These are phyloP conservation scores for Melanotaenia boesemani DNA, from an alignment of 2,797 vertebrate genomes.

Conservation along the genomic window DNA sequence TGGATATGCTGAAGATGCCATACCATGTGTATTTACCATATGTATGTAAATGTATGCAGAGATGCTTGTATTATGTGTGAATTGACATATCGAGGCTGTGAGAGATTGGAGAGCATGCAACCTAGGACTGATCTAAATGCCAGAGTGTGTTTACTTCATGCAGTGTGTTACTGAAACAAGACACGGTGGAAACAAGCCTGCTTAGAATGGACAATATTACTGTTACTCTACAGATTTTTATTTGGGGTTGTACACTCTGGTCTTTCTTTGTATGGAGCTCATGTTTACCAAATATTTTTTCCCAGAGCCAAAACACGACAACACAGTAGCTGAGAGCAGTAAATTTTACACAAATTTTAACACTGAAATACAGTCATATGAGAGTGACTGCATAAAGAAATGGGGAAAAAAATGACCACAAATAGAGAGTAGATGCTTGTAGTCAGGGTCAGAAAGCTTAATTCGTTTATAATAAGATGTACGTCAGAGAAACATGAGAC, in stretches of 20 bases:
- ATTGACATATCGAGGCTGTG: conserved; percentile 33
- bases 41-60: conserved; percentile 67
- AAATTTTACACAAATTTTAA: conserved; percentile 16
- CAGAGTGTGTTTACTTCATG: conserved; percentile 48
- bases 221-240: conserved; percentile 1
- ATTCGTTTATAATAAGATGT: conserved; percentile 52
- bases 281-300: conserved; percentile 47
- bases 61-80: conserved; percentile 21
- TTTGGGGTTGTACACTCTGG: conserved; percentile 16
- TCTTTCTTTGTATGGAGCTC: conserved; percentile 36
- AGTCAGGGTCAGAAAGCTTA: conserved; percentile 51
- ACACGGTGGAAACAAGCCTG: conserved; percentile 36
- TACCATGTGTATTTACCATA: conserved; percentile 43
- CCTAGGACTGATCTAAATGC: conserved; percentile 17
- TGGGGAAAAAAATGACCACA: conserved; percentile 30
- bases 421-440: conserved; percentile 12
- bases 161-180: conserved; percentile 38
- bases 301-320: conserved; percentile 44
- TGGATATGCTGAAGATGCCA: conserved; percentile 62
- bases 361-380: conserved; percentile 30
- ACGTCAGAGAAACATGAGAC: conserved; percentile 41
- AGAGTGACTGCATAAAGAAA: conserved; percentile 14
- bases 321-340: conserved; percentile 10
- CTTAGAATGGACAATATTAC: conserved; percentile 44
- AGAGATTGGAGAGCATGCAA: conserved; percentile 40